Evolutionary conservation across 1,140 invertebrate species (phyloP), one percentile per base, ranked within the genome.

Genomic region (Heliconius hermathena): DNA sequence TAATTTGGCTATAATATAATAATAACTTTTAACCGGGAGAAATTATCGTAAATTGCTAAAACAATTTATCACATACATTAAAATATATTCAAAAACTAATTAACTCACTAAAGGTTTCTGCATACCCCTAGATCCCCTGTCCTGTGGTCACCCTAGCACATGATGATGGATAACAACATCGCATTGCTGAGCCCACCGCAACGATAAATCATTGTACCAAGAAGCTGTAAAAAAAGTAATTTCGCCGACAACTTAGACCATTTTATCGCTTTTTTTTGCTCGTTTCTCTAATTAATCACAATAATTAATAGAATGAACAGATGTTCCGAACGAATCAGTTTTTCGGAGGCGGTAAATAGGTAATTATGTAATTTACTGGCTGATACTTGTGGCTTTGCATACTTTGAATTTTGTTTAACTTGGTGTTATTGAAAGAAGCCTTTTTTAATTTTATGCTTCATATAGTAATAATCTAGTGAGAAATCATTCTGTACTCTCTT

Each of bases 91-190:
- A 22, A 9, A 57, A 22, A 9, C 0, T 57, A 57, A n/a, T 57
- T 22, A 57, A 57, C 54, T 57, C 11, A 16, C 60, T 5, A 66
- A 66, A 66, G 0, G 26, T 13, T 29, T 16, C 41, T 26, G 1
- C 20, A 3, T 22, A 16, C 8, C 57, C 60, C 6, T 22, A 8
- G 16, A 73, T 46, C 73, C 73, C 46, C 83, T 83, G 82, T 66
- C 9, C 9, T 16, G 60, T 66, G 60, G 60, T 82, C 79, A 83
- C 84, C 82, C 46, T 78, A 66, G 9, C 9, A 85, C 78, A 77
- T 29, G 79, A 88, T 90, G 89, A 90, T 87, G 87, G 89, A 90
- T 87, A 84, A 78, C 85, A 82, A 82, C 80, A 79, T 73, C 79
- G 79, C 82, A 87, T 85, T 87, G 85, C 78, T 78, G 74, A 70